Conservation (phyloP, 2,888 invertebrate genomes). For the Troides oblongomaculatus region DNA sequence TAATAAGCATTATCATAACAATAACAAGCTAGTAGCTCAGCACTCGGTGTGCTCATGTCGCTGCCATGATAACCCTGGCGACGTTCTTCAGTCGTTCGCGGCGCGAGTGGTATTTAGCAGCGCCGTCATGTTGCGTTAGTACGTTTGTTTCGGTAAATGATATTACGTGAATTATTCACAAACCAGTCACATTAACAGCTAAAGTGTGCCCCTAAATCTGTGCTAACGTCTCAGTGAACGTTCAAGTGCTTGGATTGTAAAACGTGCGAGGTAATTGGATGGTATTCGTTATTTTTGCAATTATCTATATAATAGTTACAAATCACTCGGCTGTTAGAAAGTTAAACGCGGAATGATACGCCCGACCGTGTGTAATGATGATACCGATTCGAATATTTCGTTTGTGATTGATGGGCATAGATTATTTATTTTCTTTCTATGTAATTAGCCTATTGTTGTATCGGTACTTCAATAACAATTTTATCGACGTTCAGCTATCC, state of each 20-base stretch:
- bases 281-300: slow-evolving; percentile 10
- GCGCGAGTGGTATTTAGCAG: slow-evolving; percentile 12
- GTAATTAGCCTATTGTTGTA: slow-evolving; percentile 71
- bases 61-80: slow-evolving; percentile 27
- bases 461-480: slow-evolving; percentile 48
- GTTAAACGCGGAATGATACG: slow-evolving; percentile 19
- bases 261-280: slow-evolving; percentile 13
- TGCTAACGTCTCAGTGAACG: slow-evolving; percentile 2
- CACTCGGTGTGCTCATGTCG: slow-evolving; percentile 57
- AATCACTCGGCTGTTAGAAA: slow-evolving; percentile 11
- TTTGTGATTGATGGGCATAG: slow-evolving; percentile 56
- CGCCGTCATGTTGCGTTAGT: slow-evolving; percentile 1
- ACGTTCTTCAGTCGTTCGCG: slow-evolving; percentile 36
- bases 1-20: slow-evolving; percentile 78
- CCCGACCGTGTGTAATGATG: slow-evolving; percentile 7
- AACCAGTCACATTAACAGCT: background rate
- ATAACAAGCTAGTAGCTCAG: slow-evolving; percentile 71
- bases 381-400: slow-evolving; percentile 19
- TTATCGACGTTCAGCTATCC: slow-evolving; percentile 50
- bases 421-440: slow-evolving; percentile 55
- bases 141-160: slow-evolving; percentile 7
- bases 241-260: slow-evolving; percentile 18
- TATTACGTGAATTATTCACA: background rate
- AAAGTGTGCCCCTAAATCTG: slow-evolving; percentile 1
- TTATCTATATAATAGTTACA: slow-evolving; percentile 1